Conservation (phyloP, 2,797 vertebrate species). For the Poliocrania exsul region DNA sequence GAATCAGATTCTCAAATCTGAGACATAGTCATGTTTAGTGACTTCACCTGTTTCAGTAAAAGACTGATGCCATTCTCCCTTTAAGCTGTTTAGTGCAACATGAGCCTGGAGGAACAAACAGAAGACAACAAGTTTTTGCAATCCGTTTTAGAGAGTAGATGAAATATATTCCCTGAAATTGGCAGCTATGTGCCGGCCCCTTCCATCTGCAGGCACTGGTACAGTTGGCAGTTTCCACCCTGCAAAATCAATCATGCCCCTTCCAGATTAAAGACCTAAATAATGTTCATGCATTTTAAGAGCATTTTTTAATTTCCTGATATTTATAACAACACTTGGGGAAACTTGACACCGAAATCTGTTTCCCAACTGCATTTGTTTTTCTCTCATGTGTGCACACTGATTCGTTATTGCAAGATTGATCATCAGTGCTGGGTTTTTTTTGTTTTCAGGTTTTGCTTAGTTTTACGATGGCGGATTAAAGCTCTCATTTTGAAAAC, state of each 20-base stretch:
- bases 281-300: slow-evolving; percentile 71
- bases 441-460: slow-evolving; percentile 30
- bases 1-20: background rate
- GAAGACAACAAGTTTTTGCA: slow-evolving; percentile 51
- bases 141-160: slow-evolving; percentile 45
- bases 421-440: slow-evolving; percentile 52
- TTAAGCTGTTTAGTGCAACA: background rate
- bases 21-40: background rate
- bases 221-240: slow-evolving; percentile 69
- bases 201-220: slow-evolving; percentile 71
- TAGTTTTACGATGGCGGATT: slow-evolving; percentile 28
- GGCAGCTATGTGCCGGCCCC: slow-evolving; percentile 64
- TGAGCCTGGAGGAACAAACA: background rate
- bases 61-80: background rate
- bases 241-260: slow-evolving; percentile 73
- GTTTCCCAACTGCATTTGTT: slow-evolving; percentile 72
- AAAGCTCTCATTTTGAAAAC: slow-evolving; percentile 39
- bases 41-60: background rate
- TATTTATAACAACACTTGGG: slow-evolving; percentile 72
- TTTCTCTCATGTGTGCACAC: slow-evolving; percentile 63
- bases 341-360: slow-evolving; percentile 69
- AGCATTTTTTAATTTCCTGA: slow-evolving; percentile 71
- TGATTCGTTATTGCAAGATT: slow-evolving; percentile 59
- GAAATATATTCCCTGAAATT: slow-evolving; percentile 66
- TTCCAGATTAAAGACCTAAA: slow-evolving; percentile 73